Percentiles rank a stretch among this genome's conserved stretches.
phyloP scores from a whole-genome alignment of 2,113 vertebrate species.

The Pipra filicauda region DNA sequence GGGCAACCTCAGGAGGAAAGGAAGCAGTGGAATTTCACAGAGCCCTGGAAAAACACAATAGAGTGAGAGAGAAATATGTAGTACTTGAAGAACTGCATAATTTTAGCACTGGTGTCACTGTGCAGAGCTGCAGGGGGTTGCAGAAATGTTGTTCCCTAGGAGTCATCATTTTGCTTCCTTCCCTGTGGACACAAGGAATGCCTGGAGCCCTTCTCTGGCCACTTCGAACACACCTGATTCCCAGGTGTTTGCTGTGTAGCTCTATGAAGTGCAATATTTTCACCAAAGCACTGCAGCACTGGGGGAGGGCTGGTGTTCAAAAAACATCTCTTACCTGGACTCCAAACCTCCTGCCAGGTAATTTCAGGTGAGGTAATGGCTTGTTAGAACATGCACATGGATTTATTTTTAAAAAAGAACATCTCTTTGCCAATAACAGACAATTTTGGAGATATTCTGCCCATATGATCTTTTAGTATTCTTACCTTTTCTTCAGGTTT shows the following conservation, averaged over 20 bases:
- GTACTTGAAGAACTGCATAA: background rate
- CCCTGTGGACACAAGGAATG: background rate
- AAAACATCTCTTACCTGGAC: background rate
- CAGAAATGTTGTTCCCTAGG: background rate
- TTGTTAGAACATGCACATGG: fast-evolving
- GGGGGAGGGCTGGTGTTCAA: background rate
- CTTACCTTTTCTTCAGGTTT: background rate
- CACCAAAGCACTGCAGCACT: background rate
- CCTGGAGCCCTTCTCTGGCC: background rate
- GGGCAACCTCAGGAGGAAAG: background rate
- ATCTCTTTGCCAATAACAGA: background rate
- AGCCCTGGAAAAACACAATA: background rate
- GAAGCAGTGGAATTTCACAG: background rate
- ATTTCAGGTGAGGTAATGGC: background rate
- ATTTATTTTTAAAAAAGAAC: background rate
- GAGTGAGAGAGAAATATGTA: background rate
- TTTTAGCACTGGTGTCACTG: background rate
- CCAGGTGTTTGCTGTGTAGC: background rate
- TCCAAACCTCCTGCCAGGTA: background rate
- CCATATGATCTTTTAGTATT: background rate
- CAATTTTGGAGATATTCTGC: background rate
- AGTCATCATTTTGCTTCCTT: background rate
- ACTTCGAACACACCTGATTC: background rate
- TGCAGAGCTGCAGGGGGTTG: background rate
- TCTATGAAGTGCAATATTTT: fast-evolving